Conservation (phyloP, 2,797 vertebrate genomes). For the Sebastes trivittatus region DNA sequence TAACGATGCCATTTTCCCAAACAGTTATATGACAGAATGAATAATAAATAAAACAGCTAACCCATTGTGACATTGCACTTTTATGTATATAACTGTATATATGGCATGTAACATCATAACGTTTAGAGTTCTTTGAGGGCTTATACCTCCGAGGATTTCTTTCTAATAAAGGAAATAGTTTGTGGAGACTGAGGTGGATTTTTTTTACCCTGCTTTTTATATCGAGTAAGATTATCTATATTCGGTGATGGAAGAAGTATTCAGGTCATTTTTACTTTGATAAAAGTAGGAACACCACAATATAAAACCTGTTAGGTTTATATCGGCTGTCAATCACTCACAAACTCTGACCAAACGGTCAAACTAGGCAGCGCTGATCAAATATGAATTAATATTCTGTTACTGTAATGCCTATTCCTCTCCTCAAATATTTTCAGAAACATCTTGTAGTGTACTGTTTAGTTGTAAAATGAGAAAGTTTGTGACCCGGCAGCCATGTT, state of each 20-base stretch:
- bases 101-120: slow-evolving; percentile 93
- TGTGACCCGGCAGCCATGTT: too few relatives aligned
- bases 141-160: slow-evolving; percentile 88
- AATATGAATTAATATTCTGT: too few relatives aligned
- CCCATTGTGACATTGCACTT: slow-evolving; percentile 97
- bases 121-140: slow-evolving; percentile 87
- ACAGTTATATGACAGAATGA: slow-evolving; percentile 66
- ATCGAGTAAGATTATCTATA: neutral
- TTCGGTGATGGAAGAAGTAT: neutral
- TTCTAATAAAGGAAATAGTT: slow-evolving; percentile 98
- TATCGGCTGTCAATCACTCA: too few relatives aligned
- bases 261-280: neutral
- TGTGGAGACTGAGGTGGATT: slow-evolving; percentile 71
- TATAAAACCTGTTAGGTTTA: too few relatives aligned
- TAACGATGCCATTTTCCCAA: slow-evolving; percentile 80
- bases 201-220: slow-evolving; percentile 26
- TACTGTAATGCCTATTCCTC: too few relatives aligned
- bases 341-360: too few relatives aligned
- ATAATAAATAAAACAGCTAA: slow-evolving; percentile 86
- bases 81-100: slow-evolving; percentile 98
- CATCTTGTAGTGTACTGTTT: too few relatives aligned
- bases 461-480: too few relatives aligned
- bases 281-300: neutral
- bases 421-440: too few relatives aligned
- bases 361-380: too few relatives aligned